Evolutionary conservation across 1,140 invertebrate genomes (phyloP).

Genomic region (Oryzaephilus surinamensis): DNA sequence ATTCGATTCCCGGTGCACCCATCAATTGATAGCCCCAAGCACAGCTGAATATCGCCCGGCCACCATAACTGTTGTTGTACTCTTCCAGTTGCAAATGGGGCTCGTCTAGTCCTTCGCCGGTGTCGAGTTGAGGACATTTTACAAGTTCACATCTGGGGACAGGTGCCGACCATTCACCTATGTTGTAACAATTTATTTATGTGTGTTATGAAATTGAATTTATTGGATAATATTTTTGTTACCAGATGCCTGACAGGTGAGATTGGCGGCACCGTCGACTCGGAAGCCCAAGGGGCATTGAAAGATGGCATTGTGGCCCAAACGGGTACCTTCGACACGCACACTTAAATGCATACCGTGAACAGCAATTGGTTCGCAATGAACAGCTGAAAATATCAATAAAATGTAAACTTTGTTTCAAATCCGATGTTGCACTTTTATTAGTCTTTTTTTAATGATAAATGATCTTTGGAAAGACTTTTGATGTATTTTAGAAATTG

Average conservation of each 20-base stretch:
- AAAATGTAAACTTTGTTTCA: no score
- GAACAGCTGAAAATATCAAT: constrained; percentile 42
- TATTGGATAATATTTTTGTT: no score
- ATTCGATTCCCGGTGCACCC: constrained; percentile 62
- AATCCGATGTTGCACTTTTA: no score
- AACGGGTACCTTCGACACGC: constrained; percentile 52
- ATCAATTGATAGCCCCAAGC: constrained; percentile 67
- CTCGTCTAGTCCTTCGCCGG: constrained; percentile 41
- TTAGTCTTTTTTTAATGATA: no score
- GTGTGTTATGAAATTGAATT: no score
- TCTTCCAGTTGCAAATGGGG: constrained; percentile 45
- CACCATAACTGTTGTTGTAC: constrained; percentile 52
- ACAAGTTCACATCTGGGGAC: constrained; percentile 63
- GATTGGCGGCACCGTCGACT: constrained; percentile 53
- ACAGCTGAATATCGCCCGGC: constrained; percentile 68
- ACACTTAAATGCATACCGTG: constrained; percentile 37
- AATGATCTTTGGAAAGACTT: no score
- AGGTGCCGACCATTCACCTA: constrained; percentile 64
- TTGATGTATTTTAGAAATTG: no score
- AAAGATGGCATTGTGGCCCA: constrained; percentile 55
- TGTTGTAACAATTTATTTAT: no score
- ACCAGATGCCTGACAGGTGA: constrained; percentile 68
- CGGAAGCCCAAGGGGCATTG: constrained; percentile 61
- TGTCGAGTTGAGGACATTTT: constrained; percentile 53
- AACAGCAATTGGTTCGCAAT: constrained; percentile 42